phyloP scores from a whole-genome alignment of 2,113 vertebrate genomes.

The Rattus norvegicus region GRCr8 NC_086026.1:74232501-74233000 shows the following conservation, averaged over 20 bases:
- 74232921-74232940: not conserved
- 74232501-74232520: conserved; percentile 16
- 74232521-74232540: not conserved
- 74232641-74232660: not conserved
- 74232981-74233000: not conserved
- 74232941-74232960: not conserved
- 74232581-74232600: not conserved
- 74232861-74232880: conserved; percentile 39
- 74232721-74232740: not conserved
- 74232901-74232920: not conserved
- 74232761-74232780: not conserved
- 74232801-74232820: not conserved
- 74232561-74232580: conserved; percentile 40
- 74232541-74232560: conserved; percentile 15
- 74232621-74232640: not conserved
- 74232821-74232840: not conserved
- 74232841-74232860: not conserved
- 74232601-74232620: not conserved
- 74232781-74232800: not conserved
- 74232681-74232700: not conserved
- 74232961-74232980: not conserved
- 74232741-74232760: not conserved
- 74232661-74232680: not conserved
- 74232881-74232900: not conserved
- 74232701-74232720: not conserved